phyloP scores from a whole-genome alignment of 2,888 invertebrate genomes.

The Plebejus argus region DNA sequence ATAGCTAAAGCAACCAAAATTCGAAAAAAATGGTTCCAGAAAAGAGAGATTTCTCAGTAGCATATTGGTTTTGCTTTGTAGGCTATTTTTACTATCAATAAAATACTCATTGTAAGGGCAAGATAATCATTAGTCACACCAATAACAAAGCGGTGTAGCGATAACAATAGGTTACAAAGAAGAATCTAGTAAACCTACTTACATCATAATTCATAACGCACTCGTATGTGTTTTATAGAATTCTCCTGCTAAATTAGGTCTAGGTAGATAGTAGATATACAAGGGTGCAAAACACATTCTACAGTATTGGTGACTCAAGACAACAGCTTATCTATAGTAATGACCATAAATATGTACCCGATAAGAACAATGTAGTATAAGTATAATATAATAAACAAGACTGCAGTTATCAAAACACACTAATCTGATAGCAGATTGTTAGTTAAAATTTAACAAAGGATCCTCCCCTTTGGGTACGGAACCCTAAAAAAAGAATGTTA shows the following conservation, averaged over 20 bases:
- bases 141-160: background rate
- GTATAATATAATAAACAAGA: slow-evolving; percentile 39
- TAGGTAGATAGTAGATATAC: background rate
- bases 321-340: slow-evolving; percentile 50
- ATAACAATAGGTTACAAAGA: background rate
- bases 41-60: too few species aligned
- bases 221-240: too few species aligned
- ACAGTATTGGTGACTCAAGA: slow-evolving; percentile 51
- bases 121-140: background rate
- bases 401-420: slow-evolving; percentile 47
- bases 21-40: too few species aligned
- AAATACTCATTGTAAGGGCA: background rate
- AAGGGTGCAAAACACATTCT: background rate
- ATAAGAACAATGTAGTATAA: slow-evolving; percentile 49
- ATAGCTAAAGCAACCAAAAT: too few species aligned
- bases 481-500: slow-evolving; percentile 3
- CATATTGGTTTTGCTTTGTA: too few species aligned
- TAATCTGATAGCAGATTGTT: slow-evolving; percentile 22
- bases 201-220: too few species aligned
- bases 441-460: background rate
- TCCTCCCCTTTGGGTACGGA: too few species aligned
- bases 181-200: background rate
- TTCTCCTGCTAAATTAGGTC: background rate
- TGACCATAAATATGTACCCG: slow-evolving; percentile 52
- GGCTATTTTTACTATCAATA: too few species aligned